phyloP scores from a whole-genome alignment of 2,113 vertebrate genomes.

The Larimichthys polyactis region DNA sequence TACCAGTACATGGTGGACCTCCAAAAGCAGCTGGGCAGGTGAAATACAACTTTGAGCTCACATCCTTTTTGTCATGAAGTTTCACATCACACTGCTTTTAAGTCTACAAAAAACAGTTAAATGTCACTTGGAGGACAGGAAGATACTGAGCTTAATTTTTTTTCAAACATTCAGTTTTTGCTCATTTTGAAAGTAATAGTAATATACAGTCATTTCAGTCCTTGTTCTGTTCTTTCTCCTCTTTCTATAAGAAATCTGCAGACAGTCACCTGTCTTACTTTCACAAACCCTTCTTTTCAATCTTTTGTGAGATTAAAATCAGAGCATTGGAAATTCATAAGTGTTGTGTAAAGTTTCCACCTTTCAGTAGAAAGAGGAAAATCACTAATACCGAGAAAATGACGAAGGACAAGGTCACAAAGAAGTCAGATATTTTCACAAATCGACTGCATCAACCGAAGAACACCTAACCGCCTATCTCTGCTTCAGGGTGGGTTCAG shows the following conservation, averaged over 20 bases:
- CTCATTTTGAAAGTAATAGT: neutral
- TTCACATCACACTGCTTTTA: neutral
- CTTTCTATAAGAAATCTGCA: neutral
- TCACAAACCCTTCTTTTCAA: neutral
- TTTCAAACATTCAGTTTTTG: neutral
- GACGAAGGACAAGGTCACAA: neutral
- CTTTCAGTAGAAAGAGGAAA: neutral
- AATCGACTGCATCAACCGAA: too few relatives aligned
- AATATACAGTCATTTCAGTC: neutral
- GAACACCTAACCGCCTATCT: neutral
- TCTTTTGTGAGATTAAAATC: neutral
- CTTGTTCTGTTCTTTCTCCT: neutral
- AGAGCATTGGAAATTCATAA: neutral
- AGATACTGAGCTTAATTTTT: neutral
- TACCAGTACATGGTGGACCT: conserved; percentile 99
- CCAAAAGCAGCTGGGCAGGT: conserved; percentile 99
- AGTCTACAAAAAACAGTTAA: neutral
- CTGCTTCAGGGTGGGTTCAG: neutral
- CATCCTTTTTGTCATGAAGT: too few relatives aligned
- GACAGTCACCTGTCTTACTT: neutral
- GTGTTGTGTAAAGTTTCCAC: rapidly evolving
- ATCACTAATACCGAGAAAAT: neutral
- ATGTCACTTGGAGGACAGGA: neutral
- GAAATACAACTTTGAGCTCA: neutral
- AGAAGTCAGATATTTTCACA: neutral